These are phyloP conservation scores for Heterotilapia buettikoferi DNA, from an alignment of 2,113 vertebrate species.

Conservation along the genomic window DNA sequence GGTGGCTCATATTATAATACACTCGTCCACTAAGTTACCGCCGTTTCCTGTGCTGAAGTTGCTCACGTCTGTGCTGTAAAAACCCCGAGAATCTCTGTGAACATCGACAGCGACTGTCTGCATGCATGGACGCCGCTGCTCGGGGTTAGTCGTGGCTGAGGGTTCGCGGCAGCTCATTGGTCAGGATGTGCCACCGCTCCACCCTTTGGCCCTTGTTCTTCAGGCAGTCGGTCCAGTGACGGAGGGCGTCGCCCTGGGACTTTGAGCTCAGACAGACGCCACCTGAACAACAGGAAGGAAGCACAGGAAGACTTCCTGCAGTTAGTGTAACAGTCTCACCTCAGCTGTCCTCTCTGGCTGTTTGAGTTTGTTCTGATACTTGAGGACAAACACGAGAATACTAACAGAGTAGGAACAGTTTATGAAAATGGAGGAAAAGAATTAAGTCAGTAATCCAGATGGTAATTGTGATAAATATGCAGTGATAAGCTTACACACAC, in stretches of 20 bases:
- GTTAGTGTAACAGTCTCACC: not conserved
- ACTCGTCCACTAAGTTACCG: not conserved
- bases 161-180: constrained; percentile 78
- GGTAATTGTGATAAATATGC: not conserved
- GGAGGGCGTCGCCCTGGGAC: constrained; percentile 76
- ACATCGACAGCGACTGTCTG: not conserved
- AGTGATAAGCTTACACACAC: not conserved
- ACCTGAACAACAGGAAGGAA: constrained; percentile 48
- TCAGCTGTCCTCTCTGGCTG: not conserved
- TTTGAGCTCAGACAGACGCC: constrained; percentile 77
- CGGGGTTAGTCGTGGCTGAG: constrained; percentile 57
- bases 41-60: not conserved
- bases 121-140: not conserved
- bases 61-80: not conserved
- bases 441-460: not conserved
- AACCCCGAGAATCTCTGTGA: not conserved
- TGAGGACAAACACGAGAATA: not conserved
- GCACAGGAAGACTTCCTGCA: not conserved
- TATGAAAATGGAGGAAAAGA: accelerated
- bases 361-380: not conserved
- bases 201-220: constrained; percentile 71
- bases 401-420: not conserved
- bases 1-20: not conserved
- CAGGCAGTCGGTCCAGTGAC: constrained; percentile 82
- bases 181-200: constrained; percentile 84